Evolutionary conservation across 1,140 invertebrate species (phyloP), one percentile per base, ranked within the genome.

Genomic region (Conus betulinus): DNA sequence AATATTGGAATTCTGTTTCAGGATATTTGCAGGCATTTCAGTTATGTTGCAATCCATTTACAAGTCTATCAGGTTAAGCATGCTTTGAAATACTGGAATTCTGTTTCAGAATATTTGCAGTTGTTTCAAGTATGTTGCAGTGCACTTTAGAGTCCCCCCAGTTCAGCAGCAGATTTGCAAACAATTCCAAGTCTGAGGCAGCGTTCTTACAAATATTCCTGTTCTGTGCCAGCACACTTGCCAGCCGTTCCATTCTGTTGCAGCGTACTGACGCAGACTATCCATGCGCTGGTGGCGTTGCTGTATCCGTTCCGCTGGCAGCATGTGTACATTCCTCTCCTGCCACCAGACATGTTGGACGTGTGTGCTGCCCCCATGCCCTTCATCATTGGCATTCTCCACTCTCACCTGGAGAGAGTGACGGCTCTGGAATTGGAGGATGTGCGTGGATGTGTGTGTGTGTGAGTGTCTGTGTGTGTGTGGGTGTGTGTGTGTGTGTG

Each of bases 241-340:
- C 8, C 57, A 1, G 4, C 8, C 8, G 4, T 60, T 60, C 57
- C 15, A 4, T 60, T 60, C 8, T 60, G 57, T 71, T 96, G 67
- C 94, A 97, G 97, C 93, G 96, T 96, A 84, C 95, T 98, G 53
- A 97, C 97, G 0, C 96, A 96, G 4, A 97, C 97, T 91, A 96
- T 98, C 85, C 97, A 97, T 94, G 97, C 97, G 0, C 93, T 98
- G 6, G 96, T 97, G 89, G 96, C 96, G 63, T 96, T 97, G n/a
- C 94, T 98, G 27, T 97, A 97, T 95, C 97, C 97, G 51, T 97
- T 98, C 93, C 95, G 96, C 27, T 98, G 97, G 97, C 97, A 97
- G 85, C 97, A 98, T 92, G 97, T 97, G 0, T 96, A 97, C 63
- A 97, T 98, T 53, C 97, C 97, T 5, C 96, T 97, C 74, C 95